Base-by-base conservation (phyloP, 2,888 invertebrate species). In the Ophion slaviceki region DNA sequence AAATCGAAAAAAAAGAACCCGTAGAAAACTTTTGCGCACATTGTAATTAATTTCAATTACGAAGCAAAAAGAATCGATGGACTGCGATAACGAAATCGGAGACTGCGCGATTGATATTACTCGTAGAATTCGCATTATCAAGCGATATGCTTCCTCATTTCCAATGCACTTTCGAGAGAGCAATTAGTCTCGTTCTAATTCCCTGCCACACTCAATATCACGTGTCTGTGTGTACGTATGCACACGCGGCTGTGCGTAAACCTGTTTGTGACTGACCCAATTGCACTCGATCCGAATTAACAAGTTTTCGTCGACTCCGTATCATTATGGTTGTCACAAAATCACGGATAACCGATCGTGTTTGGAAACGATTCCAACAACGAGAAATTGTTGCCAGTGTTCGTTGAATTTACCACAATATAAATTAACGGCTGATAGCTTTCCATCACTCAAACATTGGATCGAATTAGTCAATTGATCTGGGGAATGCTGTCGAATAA, bases 131-230 rank as follows among this genome's bases (percentile, higher is more conserved):
- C 17, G 40, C 61, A 45, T 61, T 1, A 45, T 61, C 8, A 1
- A 61, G 61, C 61, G 17, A 61, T 61, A 53, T 5, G 14, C 14
- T 47, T 70, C 61, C 20, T 32, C 70, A 32, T 32, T 78, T 47
- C n/a, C 61, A 20, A 61, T 61, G 57, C 59, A 64, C 71, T 77
- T 72, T 77, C 77, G 66, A 72, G 77, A 32, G 67, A 71, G 57
- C 72, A 82, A 82, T 70, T 59, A 67, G 59, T 75, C 79, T 17
- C 53, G 71, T 80, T 80, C 76, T 80, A 80, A 84, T 84, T 80
- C 76, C 72, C 66, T 20, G 36, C 24, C 20, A n/a, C 20, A 77
- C 57, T 32, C 53, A 53, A 59, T 59, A 67, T 67, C 68, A 61
- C 11, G 67, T 68, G 32, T 4, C 57, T n/a, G 20, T 20, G 24